Conservation (phyloP, 2,797 vertebrate species). For the Eptatretus atami region DNA sequence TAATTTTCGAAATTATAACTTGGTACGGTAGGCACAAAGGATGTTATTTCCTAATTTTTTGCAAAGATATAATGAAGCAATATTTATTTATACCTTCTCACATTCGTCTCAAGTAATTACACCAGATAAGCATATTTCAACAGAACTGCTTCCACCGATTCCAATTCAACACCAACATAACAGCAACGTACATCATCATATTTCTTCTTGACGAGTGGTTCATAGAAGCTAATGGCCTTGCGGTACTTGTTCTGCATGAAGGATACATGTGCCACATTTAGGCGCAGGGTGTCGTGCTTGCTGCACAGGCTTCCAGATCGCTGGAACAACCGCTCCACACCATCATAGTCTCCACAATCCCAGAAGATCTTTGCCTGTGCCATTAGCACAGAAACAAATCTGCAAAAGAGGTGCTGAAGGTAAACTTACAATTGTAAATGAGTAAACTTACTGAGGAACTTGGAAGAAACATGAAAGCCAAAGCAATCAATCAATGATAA, state of each 20-base stretch:
- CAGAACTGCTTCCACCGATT: too few species aligned
- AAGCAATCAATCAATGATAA: not conserved
- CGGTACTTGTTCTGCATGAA: slow-evolving; percentile 96
- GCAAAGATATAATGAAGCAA: too few species aligned
- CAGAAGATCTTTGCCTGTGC: slow-evolving; percentile 89
- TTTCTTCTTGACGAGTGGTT: slow-evolving; percentile 79
- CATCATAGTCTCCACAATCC: slow-evolving; percentile 60
- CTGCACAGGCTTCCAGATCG: slow-evolving; percentile 68
- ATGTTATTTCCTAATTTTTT: too few species aligned
- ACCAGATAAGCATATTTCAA: too few species aligned
- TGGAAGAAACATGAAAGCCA: not conserved
- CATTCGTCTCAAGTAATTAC: too few species aligned
- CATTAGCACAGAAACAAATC: slow-evolving; percentile 63
- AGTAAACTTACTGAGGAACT: not conserved
- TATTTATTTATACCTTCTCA: too few species aligned
- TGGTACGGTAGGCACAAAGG: too few species aligned
- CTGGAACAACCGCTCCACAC: slow-evolving; percentile 81
- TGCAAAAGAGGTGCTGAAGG: slow-evolving; percentile 9
- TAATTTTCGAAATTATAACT: too few species aligned
- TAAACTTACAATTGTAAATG: not conserved
- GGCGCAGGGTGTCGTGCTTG: slow-evolving; percentile 60
- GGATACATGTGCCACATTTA: slow-evolving; percentile 72
- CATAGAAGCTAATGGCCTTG: slow-evolving; percentile 66
- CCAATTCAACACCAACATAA: not conserved
- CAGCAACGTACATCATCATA: slow-evolving; percentile 31